phyloP scores from a whole-genome alignment of 2,113 vertebrate species.

The Saimiri boliviensis region DNA sequence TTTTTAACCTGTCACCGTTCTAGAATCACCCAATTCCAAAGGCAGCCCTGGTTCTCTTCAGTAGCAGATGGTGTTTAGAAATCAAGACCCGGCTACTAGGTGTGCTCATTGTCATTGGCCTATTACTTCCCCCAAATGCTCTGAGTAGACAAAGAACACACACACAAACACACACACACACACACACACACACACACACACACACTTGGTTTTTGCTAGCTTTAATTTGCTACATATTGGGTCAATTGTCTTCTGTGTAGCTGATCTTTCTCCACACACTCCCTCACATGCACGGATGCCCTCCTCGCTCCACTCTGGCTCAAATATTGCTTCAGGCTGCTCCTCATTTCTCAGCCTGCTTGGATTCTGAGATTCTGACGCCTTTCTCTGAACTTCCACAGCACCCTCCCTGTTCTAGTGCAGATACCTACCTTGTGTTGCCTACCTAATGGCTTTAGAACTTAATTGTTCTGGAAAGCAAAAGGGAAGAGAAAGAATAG shows the following conservation, averaged over 20 bases:
- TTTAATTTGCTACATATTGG: neutral
- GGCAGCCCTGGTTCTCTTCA: neutral
- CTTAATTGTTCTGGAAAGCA: neutral
- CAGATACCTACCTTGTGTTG: neutral
- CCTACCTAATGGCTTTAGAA: neutral
- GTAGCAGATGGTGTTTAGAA: neutral
- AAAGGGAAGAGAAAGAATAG: neutral
- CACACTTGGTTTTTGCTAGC: accelerated
- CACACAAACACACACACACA: neutral
- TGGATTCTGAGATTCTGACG: neutral
- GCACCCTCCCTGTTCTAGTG: no score
- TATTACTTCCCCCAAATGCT: neutral
- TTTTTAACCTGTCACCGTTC: neutral
- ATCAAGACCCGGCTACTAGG: neutral
- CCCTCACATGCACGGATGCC: accelerated
- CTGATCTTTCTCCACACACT: neutral
- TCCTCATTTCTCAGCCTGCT: neutral
- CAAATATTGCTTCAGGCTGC: neutral
- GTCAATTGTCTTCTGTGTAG: neutral
- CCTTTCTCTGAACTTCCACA: neutral
- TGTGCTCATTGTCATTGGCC: neutral
- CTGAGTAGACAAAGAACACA: neutral
- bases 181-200: neutral
- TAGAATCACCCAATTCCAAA: neutral
- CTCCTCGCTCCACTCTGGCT: no score